These are phyloP conservation scores for Fabriciana adippe DNA, from an alignment of 2,888 invertebrate genomes.

Conservation along the genomic window DNA sequence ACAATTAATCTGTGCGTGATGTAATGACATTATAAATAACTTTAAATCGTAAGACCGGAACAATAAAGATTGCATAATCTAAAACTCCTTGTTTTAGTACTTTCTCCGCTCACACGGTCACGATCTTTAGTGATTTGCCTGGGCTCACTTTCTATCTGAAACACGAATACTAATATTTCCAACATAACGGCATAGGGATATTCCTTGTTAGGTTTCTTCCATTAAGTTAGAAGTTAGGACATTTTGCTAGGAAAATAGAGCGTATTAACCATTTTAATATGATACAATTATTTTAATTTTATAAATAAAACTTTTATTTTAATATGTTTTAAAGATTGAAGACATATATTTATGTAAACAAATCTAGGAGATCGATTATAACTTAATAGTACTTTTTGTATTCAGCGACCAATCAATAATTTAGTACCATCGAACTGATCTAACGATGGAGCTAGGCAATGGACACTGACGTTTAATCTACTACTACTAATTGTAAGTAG, in stretches of 20 bases:
- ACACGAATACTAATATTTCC: conserved; percentile 42
- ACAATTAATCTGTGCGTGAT: conserved; percentile 10
- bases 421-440: too few relatives aligned
- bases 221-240: background rate
- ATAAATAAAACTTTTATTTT: too few relatives aligned
- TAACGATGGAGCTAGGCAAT: too few relatives aligned
- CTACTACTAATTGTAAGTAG: too few relatives aligned
- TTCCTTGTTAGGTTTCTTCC: conserved; percentile 7
- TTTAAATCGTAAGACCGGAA: conserved; percentile 22
- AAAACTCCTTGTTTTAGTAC: conserved; percentile 44
- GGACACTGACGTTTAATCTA: too few relatives aligned
- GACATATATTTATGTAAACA: too few relatives aligned
- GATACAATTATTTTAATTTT: too few relatives aligned
- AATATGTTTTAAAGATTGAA: too few relatives aligned
- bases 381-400: too few relatives aligned
- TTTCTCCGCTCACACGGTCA: conserved; percentile 70
- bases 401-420: too few relatives aligned
- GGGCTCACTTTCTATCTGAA: conserved; percentile 55
- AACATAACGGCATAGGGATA: conserved; percentile 20
- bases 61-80: conserved; percentile 32
- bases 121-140: conserved; percentile 51
- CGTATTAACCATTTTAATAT: too few relatives aligned
- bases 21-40: conserved; percentile 22
- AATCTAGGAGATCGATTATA: too few relatives aligned
- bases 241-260: background rate